Evolutionary conservation across 2,113 vertebrate species (phyloP), one percentile per base, ranked within the genome.

Genomic region (Mormyrus iriodes): DNA sequence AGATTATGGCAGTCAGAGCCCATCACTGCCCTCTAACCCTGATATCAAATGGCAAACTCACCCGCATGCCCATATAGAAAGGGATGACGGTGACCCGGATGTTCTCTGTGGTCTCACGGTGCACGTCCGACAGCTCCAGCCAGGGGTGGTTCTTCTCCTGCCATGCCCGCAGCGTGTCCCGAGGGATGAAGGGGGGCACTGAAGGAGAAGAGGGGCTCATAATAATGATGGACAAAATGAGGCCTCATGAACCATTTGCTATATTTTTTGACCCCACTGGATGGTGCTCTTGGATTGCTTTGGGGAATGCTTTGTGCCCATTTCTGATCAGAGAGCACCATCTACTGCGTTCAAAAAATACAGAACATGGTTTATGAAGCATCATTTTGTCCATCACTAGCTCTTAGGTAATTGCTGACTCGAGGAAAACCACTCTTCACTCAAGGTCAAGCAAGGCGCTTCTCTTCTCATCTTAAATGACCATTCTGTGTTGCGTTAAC

Each of bases 31-130:
- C 48, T 27, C 39, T 7, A 89, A 31, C 65, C 13, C 49, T 5
- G 52, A 42, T 1, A 10, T 82, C 4, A 19, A 17, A 44, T 0
- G 51, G 31, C 3, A 53, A 4, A 89, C 96, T 85, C 90, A 99
- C 98, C 96, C 98, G 96, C 98, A 99, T 98, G 95, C 98, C 98
- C 98, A 99, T 99, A 90, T 99, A 99, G 95, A 99, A 99, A 15
- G 98, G 98, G 95, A 99, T 99, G 90, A 99, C 98, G 0, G 98
- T 99, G 93, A 99, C 97, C 0, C 98, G 95, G 93, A 99, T 99
- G 92, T 97, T 99, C 94, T 99, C 98, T 0, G 98, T 99, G 51
- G 98, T 99, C 93, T 99, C 98, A 49, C 98, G 95, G 94, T 99
- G 98, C 85, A 99, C 98, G 0, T 99, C 98, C 0, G 98, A 99